Percentiles rank a stretch among this genome's conserved stretches.
These are phyloP conservation scores for Branchellion lobata DNA, from an alignment of 2,888 invertebrate genomes.

Conservation along the genomic window DNA sequence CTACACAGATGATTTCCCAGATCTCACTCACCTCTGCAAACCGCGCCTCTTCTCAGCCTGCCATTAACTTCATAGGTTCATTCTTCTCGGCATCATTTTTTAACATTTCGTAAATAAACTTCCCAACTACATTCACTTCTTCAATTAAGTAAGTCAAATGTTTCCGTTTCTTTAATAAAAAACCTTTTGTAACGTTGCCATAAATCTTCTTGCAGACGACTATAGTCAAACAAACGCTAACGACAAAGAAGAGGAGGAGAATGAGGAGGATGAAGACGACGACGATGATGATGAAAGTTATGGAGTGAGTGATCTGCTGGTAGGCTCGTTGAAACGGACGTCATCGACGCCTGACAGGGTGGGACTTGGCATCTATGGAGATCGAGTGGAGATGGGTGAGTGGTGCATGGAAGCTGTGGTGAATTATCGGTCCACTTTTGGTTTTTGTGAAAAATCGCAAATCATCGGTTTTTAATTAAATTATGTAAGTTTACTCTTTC, in stretches of 20 bases:
- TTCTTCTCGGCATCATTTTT: neutral
- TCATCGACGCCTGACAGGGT: slow-evolving; percentile 24
- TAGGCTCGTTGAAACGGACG: slow-evolving; percentile 33
- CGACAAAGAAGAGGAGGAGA: slow-evolving; percentile 71
- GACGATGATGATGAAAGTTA: slow-evolving; percentile 64
- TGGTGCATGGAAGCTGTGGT: neutral
- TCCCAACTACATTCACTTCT: too few relatives aligned
- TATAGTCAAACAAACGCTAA: too few relatives aligned
- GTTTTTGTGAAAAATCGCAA: too few relatives aligned
- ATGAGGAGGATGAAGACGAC: slow-evolving; percentile 19
- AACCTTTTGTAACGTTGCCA: too few relatives aligned
- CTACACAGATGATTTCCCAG: slow-evolving; percentile 26
- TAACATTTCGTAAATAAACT: too few relatives aligned
- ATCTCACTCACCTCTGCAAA: slow-evolving; percentile 31
- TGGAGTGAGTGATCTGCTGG: slow-evolving; percentile 21
- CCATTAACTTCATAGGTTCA: slow-evolving; percentile 33
- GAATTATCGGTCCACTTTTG: too few relatives aligned
- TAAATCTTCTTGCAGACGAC: too few relatives aligned
- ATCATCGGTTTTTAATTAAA: too few relatives aligned
- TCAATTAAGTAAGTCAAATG: too few relatives aligned
- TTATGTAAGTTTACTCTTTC: too few relatives aligned
- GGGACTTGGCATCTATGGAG: slow-evolving; percentile 15
- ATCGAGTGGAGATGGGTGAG: slow-evolving; percentile 11
- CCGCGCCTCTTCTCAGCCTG: slow-evolving; percentile 39
- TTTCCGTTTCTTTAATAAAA: too few relatives aligned